Base-by-base conservation (phyloP, 2,113 vertebrate genomes). In the Callaeas wilsoni region DNA sequence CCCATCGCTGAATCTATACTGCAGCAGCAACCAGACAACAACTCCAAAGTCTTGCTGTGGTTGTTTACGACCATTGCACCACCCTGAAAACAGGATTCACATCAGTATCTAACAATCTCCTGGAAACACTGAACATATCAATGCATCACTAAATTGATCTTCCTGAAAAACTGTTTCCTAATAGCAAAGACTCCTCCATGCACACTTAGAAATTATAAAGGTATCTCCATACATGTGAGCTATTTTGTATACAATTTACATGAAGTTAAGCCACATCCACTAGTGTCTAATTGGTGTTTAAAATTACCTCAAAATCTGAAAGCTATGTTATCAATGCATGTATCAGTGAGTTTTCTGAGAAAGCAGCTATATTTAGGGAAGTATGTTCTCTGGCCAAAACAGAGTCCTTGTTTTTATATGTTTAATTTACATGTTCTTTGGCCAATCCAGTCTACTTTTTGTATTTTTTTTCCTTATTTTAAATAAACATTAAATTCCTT, bases 151-250 rank as follows among this genome's bases (percentile, higher is more conserved):
- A 46, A 7, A 35, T 15, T 9, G 2, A 86, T 26, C 29, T 69
- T 74, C n/a, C 62, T 35, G 26, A 46, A 83, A 65, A 82, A n/a
- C 26, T 32, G 8, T 8, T 23, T 50, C 33, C 25, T 30, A 35
- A 13, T 2, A 89, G 12, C 26, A 64, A 91, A 83, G 47, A 18
- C 8, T 37, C 33, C 42, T 65, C 6, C 26, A 76, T 4, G 13
- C 41, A 64, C 4, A 32, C 10, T 64, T 21, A 49, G 0, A 60
- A 87, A 60, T 39, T 29, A 35, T 14, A 93, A 47, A 71, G 3
- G 44, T 20, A 44, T 23, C 15, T 68, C 16, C 0, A 0, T 4
- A 60, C 4, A 8, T 0, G 2, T 6, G 1, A 65, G 4, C 5
- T 17, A 16, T 41, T 88, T 64, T 32, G 9, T 41, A 49, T 6